Evolutionary conservation across 2,797 vertebrate genomes (phyloP), one percentile per base, ranked within the genome.

Genomic region (Synanceia verrucosa): DNA sequence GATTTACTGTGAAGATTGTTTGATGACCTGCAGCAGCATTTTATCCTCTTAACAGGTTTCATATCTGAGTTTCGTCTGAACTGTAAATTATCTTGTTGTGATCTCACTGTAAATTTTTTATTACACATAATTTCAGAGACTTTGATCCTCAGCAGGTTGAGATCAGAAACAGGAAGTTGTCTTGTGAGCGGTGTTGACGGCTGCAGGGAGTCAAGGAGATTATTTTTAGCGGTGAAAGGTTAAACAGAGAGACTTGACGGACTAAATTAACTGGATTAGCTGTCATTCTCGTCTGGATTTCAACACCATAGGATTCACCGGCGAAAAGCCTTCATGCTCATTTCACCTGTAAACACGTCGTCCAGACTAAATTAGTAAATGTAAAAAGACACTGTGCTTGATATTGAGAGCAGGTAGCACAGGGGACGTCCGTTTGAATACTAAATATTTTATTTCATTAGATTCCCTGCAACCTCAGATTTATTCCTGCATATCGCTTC

Each of bases 231-330:
- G 21, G 73, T 78, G 50, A 74, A 72, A 76, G 81, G 79, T 85
- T 69, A 82, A 82, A 80, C 21, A 9, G 60, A 77, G 72, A 65
- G 36, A 66, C 66, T 76, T 28, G 60, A 72, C 70, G 26, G 79
- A 77, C 78, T 50, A 64, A 58, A 79, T 81, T 82, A 81, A 83
- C 60, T 23, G 76, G 88, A 85, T 89, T 87, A 89, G 63, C 23
- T 10, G 62, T 68, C 62, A 60, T 83, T 77, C 48, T 61, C 6
- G 50, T 81, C 75, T 75, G 75, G 70, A 70, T 72, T 78, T 71
- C 39, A 43, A 55, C 63, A 44, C 12, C 12, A 36, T 41, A 33
- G 36, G 63, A 72, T 76, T 70, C 12, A 13, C 31, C 28, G 48
- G 44, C 51, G 52, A 23, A 50, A 19, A 68, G 51, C 44, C 36